Percentiles rank a stretch among this genome's conserved stretches.
These are phyloP conservation scores for Dryocosmus kuriphilus DNA, from an alignment of 2,888 invertebrate species.

Conservation along the genomic window DNA sequence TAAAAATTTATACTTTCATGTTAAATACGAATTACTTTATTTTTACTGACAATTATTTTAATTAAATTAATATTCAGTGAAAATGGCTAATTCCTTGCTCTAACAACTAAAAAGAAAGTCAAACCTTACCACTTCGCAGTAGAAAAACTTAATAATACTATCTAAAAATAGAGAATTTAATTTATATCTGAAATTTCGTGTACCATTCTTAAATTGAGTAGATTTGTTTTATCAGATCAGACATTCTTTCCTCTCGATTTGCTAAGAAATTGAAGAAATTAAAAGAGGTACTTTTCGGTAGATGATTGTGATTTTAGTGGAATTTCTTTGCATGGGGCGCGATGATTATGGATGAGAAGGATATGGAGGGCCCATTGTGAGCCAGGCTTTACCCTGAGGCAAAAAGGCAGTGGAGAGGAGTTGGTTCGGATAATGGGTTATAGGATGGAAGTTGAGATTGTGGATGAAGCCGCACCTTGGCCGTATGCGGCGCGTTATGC, in stretches of 20 bases:
- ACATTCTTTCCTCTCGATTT: neutral
- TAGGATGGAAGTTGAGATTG: constrained; percentile 71
- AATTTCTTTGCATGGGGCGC: constrained; percentile 53
- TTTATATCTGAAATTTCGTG: too few relatives aligned
- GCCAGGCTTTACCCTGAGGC: constrained; percentile 62
- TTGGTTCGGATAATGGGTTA: constrained; percentile 68
- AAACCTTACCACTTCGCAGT: too few relatives aligned
- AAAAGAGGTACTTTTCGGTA: constrained; percentile 32
- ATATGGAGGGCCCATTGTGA: constrained; percentile 60
- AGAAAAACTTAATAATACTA: too few relatives aligned
- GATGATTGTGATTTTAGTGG: constrained; percentile 39
- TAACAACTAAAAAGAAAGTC: too few relatives aligned
- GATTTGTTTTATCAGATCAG: neutral
- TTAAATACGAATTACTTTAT: too few relatives aligned
- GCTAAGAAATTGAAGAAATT: neutral
- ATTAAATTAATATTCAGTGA: too few relatives aligned
- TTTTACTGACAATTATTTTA: too few relatives aligned
- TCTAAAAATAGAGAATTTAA: too few relatives aligned
- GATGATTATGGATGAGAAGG: constrained; percentile 54
- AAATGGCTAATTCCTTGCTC: too few relatives aligned
- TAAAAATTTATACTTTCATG: too few relatives aligned
- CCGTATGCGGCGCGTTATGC: constrained; percentile 67
- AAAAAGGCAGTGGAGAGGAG: constrained; percentile 59
- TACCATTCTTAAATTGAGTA: too few relatives aligned
- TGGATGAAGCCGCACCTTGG: constrained; percentile 73